Conservation (phyloP, 2,888 invertebrate species). For the Drosophila macrospina region DNA sequence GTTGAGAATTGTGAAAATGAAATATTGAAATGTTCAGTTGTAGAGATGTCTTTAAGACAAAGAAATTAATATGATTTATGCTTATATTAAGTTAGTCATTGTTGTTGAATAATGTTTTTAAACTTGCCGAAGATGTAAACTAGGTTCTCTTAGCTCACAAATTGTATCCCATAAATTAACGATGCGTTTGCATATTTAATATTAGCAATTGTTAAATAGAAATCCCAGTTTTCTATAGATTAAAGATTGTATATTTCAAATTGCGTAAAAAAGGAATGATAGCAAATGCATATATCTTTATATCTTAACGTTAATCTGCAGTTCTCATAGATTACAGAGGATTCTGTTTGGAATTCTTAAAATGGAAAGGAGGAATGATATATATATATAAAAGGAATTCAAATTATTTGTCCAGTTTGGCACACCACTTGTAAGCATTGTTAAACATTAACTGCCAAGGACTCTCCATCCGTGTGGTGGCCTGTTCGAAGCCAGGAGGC, state of each 20-base stretch:
- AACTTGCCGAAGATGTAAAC: neutral
- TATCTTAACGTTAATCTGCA: neutral
- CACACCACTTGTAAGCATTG: conserved; percentile 93
- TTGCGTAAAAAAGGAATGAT: neutral
- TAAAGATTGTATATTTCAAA: neutral
- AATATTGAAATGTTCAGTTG: neutral
- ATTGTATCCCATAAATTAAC: neutral
- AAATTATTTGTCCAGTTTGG: conserved; percentile 11
- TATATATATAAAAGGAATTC: neutral
- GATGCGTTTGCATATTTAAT: neutral
- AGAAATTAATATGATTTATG: neutral
- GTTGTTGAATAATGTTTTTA: too few species aligned
- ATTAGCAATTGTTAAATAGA: neutral
- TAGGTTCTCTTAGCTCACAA: too few species aligned
- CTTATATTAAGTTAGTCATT: too few species aligned
- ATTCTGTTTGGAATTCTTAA: neutral
- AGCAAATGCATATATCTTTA: too few species aligned
- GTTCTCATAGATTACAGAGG: neutral
- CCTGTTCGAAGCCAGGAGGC: conserved; percentile 86
- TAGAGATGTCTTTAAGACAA: neutral
- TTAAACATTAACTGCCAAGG: conserved; percentile 97
- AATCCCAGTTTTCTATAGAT: neutral
- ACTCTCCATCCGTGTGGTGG: conserved; percentile 87
- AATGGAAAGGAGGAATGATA: neutral
- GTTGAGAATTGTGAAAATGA: neutral